Conservation (phyloP, 1,140 invertebrate species). For the Drosophila lacertosa region DNA sequence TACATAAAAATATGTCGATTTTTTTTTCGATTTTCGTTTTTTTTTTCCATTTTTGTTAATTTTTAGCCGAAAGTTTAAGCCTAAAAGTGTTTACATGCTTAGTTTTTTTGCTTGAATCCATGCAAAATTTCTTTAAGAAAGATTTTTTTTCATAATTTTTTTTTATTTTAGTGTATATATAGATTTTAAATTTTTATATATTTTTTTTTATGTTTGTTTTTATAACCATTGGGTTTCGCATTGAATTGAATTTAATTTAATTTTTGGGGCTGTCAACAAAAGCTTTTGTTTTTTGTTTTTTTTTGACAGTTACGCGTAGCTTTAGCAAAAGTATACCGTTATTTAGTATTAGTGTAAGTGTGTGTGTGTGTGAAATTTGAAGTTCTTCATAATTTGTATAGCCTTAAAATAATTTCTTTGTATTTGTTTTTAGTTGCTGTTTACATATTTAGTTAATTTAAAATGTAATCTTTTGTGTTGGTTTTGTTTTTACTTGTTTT, state of each 20-base stretch:
- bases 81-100: constrained; percentile 62
- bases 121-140: constrained; percentile 71
- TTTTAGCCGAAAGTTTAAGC: constrained; percentile 79
- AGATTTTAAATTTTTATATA: constrained; percentile 27
- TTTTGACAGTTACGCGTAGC: constrained; percentile 60
- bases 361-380: constrained; percentile 18
- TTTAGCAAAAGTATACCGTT: constrained; percentile 74
- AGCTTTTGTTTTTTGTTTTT: background rate
- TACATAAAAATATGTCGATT: constrained; percentile 46
- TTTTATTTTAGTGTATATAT: constrained; percentile 42
- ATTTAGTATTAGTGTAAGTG: constrained; percentile 26
- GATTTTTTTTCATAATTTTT: too few species aligned
- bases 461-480: constrained; percentile 37
- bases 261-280: constrained; percentile 49
- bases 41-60: constrained; percentile 21
- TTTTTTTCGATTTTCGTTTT: constrained; percentile 26
- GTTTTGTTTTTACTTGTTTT: too few species aligned
- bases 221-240: constrained; percentile 66
- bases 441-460: constrained; percentile 59
- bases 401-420: constrained; percentile 82
- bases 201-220: too few species aligned
- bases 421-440: constrained; percentile 55
- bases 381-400: constrained; percentile 62
- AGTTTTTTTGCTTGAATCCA: constrained; percentile 51
- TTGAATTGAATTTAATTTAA: constrained; percentile 51